A percentile compares a stretch with the other conserved stretches of the same genome.
phyloP scores from a whole-genome alignment of 2,888 invertebrate species.

The Melinopterus prodromus region DNA sequence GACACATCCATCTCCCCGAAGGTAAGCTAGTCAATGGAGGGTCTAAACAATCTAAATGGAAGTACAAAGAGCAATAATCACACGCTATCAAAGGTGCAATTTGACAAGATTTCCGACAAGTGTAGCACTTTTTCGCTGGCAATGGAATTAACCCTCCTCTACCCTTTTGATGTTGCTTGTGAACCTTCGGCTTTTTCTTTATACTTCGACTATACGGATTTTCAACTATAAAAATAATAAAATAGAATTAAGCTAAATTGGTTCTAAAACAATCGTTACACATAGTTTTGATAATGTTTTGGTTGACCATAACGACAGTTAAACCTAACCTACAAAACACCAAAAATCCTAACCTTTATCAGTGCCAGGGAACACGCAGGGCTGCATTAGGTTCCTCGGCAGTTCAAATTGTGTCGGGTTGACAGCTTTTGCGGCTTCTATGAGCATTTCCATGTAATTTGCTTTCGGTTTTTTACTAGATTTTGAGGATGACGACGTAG shows the following conservation, averaged over 20 bases:
- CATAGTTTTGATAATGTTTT: too few relatives aligned
- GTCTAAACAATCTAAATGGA: conserved; percentile 93
- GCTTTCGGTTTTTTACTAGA: conserved; percentile 61
- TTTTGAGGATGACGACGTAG: conserved; percentile 37
- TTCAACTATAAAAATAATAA: conserved; percentile 48
- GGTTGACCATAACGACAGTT: neutral
- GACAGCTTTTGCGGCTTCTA: conserved; percentile 82
- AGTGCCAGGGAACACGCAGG: conserved; percentile 82
- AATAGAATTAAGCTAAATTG: neutral
- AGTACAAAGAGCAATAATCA: conserved; percentile 91
- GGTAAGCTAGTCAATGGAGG: conserved; percentile 92
- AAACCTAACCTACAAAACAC: conserved; percentile 6
- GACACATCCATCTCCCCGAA: conserved; percentile 96
- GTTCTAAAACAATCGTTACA: too few relatives aligned
- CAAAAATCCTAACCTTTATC: conserved; percentile 70
- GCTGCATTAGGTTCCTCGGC: conserved; percentile 80
- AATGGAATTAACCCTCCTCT: conserved; percentile 75
- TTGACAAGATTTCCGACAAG: conserved; percentile 85
- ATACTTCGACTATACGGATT: conserved; percentile 42
- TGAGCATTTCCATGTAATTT: conserved; percentile 79
- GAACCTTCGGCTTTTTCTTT: conserved; percentile 38
- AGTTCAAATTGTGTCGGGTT: conserved; percentile 93
- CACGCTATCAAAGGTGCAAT: conserved; percentile 87
- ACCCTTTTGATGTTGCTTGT: conserved; percentile 44
- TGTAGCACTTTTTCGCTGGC: conserved; percentile 85